phyloP scores from a whole-genome alignment of 2,113 vertebrate species.

The Aphyosemion australe region DNA sequence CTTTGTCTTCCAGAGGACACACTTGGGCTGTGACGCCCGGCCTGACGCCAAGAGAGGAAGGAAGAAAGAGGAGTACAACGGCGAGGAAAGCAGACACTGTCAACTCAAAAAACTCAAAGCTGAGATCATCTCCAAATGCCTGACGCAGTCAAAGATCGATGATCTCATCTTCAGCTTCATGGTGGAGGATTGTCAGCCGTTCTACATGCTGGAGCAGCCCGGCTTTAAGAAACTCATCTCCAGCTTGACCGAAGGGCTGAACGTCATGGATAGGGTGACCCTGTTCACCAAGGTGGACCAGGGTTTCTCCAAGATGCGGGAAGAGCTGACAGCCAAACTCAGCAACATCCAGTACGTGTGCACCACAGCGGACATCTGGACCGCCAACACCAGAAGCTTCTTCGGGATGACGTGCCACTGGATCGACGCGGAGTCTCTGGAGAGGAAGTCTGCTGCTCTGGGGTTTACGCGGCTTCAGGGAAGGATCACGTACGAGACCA shows the following conservation, averaged over 20 bases:
- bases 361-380: conserved; percentile 78
- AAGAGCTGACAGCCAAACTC: conserved; percentile 70
- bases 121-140: conserved; percentile 71
- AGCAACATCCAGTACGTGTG: conserved; percentile 70
- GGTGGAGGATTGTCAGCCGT: conserved; percentile 77
- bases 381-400: conserved; percentile 68
- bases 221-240: conserved; percentile 74
- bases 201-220: conserved; percentile 74
- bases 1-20: conserved; percentile 71
- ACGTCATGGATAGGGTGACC: conserved; percentile 69
- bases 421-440: conserved; percentile 64
- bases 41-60: conserved; percentile 67
- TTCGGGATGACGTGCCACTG: conserved; percentile 80
- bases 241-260: conserved; percentile 70
- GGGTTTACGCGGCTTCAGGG: conserved; percentile 67
- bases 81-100: conserved; percentile 59
- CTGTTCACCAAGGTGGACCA: conserved; percentile 73
- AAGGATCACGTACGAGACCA: conserved; percentile 62
- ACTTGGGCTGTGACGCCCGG: conserved; percentile 68
- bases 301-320: conserved; percentile 70
- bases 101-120: conserved; percentile 71
- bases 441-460: conserved; percentile 73
- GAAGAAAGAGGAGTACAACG: conserved; percentile 65
- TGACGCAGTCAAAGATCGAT: conserved; percentile 72
- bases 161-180: conserved; percentile 75